These are phyloP conservation scores for Drosophila pseudoananassae DNA, from an alignment of 1,140 invertebrate genomes.

Conservation along the genomic window DNA sequence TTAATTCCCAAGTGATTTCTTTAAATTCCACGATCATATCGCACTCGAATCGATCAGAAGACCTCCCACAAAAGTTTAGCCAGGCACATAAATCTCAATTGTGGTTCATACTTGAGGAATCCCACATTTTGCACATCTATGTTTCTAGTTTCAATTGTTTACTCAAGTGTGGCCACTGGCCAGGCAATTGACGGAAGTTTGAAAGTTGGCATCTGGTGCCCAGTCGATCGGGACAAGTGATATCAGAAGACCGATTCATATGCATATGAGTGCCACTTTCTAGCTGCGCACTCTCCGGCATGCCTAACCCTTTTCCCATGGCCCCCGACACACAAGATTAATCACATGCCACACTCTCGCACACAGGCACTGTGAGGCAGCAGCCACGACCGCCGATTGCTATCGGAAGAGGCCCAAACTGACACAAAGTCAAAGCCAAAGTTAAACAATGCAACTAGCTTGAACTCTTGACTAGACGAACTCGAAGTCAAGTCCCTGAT, in stretches of 20 bases:
- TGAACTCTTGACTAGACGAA: conserved; percentile 62
- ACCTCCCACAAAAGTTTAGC: conserved; percentile 48
- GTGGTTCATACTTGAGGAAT: conserved; percentile 11
- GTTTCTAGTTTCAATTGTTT: conserved; percentile 51
- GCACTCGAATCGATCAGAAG: conserved; percentile 46
- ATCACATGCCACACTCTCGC: conserved; percentile 45
- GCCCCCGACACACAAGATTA: conserved; percentile 64
- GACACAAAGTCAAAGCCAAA: conserved; percentile 79
- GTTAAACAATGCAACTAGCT: conserved; percentile 76
- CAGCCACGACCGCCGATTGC: conserved; percentile 66
- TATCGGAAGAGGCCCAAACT: conserved; percentile 59
- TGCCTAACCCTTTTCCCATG: conserved; percentile 59
- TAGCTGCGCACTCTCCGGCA: conserved; percentile 35
- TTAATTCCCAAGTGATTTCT: conserved; percentile 25
- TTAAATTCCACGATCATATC: conserved; percentile 39
- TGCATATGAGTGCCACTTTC: conserved; percentile 74
- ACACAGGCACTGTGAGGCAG: conserved; percentile 34
- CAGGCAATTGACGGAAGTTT: conserved; percentile 28
- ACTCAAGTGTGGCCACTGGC: conserved; percentile 48
- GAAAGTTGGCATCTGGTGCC: conserved; percentile 61
- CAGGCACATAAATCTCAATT: conserved; percentile 72
- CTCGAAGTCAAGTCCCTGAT: conserved; percentile 31
- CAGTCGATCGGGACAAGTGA: conserved; percentile 47
- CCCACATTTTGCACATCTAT: conserved; percentile 41
- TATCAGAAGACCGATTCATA: conserved; percentile 17